Evolutionary conservation across 2,888 invertebrate species (phyloP).

Genomic region (Drosophila meridiana): DNA sequence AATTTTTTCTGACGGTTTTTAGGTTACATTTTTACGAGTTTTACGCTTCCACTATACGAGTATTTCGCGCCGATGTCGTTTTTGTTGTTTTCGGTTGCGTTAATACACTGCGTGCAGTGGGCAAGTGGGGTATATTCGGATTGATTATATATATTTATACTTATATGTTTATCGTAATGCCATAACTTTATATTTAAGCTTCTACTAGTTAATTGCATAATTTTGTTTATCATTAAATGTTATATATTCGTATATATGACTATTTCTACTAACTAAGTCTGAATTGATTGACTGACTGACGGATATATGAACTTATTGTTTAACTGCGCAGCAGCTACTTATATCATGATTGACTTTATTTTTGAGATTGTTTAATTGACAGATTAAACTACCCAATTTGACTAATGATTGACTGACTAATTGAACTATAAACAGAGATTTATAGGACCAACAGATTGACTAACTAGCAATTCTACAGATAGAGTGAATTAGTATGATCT

Average conservation of each 20-base stretch:
- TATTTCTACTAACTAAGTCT: background rate
- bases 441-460: background rate
- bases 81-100: constrained; percentile 31
- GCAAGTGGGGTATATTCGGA: background rate
- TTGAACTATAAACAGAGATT: background rate
- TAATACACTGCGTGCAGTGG: constrained; percentile 1
- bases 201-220: background rate
- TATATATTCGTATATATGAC: background rate
- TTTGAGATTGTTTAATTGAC: background rate
- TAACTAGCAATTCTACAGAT: background rate
- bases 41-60: constrained; percentile 62
- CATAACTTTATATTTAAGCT: background rate
- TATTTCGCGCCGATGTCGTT: constrained; percentile 57
- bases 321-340: too few relatives aligned
- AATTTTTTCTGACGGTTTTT: constrained; percentile 82
- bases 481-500: too few relatives aligned
- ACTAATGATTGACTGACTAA: background rate
- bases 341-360: too few relatives aligned
- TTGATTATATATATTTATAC: background rate
- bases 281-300: background rate
- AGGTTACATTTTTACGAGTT: constrained; percentile 83
- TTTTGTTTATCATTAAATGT: background rate
- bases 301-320: too few relatives aligned
- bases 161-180: too few relatives aligned
- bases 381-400: background rate